A percentile compares a stretch with the other conserved stretches of the same genome.
Evolutionary conservation across 1,140 invertebrate genomes (phyloP).

Genomic region (Anastrepha obliqua): DNA sequence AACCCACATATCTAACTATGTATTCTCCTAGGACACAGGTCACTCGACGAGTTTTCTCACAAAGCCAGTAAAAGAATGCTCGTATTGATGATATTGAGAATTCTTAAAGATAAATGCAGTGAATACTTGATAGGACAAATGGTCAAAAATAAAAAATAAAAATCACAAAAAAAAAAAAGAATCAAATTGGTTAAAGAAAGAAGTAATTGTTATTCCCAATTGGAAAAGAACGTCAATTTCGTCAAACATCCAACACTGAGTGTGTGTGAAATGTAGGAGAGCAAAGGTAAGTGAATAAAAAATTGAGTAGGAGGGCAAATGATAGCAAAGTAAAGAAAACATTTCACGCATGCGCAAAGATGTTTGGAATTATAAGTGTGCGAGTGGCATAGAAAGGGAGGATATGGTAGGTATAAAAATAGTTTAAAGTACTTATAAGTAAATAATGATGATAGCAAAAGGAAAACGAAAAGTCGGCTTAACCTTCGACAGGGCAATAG

Average conservation of each 20-base stretch:
- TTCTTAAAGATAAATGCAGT: slow-evolving; percentile 6
- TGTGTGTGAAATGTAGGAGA: neutral
- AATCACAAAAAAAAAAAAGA: neutral
- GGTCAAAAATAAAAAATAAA: neutral
- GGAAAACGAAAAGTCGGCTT: slow-evolving; percentile 30
- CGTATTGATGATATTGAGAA: slow-evolving; percentile 14
- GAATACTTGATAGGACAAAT: neutral
- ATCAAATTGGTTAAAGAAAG: neutral
- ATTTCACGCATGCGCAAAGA: slow-evolving; percentile 43
- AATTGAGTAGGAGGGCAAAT: slow-evolving; percentile 30
- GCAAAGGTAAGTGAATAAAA: slow-evolving; percentile 5
- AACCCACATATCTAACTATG: neutral
- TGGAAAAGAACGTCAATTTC: neutral
- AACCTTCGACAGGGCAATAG: slow-evolving; percentile 15
- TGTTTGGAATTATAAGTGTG: slow-evolving; percentile 37
- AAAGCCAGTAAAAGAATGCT: neutral
- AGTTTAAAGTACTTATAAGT: slow-evolving; percentile 30
- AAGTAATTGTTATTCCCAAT: neutral
- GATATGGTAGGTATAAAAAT: slow-evolving; percentile 11
- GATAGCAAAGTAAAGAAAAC: slow-evolving; percentile 39
- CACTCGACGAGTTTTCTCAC: slow-evolving; percentile 18
- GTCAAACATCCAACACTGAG: neutral
- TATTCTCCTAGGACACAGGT: neutral
- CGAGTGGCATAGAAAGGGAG: neutral
- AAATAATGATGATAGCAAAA: slow-evolving; percentile 30